A percentile compares a stretch with the other conserved stretches of the same genome.
Conservation (phyloP, 2,797 vertebrate species). For the Pelobates cultripes region DNA sequence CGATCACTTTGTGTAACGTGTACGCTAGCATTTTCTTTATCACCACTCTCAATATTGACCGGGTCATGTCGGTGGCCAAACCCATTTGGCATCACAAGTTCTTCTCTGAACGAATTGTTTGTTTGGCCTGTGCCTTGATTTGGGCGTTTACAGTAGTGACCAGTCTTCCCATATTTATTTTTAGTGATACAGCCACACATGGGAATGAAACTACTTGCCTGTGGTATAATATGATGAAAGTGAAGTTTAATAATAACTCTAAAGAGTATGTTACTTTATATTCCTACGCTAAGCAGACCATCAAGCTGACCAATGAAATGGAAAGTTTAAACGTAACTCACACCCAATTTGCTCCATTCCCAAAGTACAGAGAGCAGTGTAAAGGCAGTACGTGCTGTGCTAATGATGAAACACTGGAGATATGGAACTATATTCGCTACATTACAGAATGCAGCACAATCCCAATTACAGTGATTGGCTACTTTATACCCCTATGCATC, state of each 20-base stretch:
- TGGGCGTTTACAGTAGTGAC: background rate
- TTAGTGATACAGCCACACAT: background rate
- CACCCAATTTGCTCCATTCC: background rate
- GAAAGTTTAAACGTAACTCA: background rate
- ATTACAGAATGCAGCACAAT: background rate
- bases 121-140: background rate
- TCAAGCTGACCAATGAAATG: background rate
- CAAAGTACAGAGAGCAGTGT: background rate
- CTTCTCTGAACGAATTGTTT: background rate
- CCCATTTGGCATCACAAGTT: constrained; percentile 21
- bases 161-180: background rate
- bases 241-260: background rate
- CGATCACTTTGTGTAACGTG: background rate
- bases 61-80: constrained; percentile 14
- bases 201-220: too few relatives aligned
- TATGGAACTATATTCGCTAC: background rate
- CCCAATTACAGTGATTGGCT: constrained; percentile 4
- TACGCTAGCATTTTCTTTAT: constrained; percentile 16
- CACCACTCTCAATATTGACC: constrained; percentile 4
- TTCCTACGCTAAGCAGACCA: background rate
- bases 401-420: background rate
- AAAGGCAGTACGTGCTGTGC: background rate
- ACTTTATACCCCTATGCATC: constrained; percentile 7
- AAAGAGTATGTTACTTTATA: background rate
- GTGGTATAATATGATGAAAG: background rate